A percentile compares a stretch with the other conserved stretches of the same genome.
These are phyloP conservation scores for Atrina japonica DNA, from an alignment of 2,888 invertebrate species.

Conservation along the genomic window DNA sequence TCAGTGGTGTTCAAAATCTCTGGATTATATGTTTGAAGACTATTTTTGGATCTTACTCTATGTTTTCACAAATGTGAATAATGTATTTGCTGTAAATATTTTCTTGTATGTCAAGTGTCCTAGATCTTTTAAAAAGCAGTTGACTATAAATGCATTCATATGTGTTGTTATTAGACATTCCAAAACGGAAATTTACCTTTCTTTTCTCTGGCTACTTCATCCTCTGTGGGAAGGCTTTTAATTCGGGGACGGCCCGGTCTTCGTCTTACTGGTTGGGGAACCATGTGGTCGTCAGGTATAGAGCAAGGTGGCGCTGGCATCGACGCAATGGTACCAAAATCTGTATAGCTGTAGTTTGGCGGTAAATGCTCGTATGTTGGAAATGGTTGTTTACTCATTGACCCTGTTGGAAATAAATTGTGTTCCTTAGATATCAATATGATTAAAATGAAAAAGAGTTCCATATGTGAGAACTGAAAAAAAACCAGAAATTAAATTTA, in stretches of 20 bases:
- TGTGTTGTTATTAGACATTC: too few relatives aligned
- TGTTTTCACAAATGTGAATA: too few relatives aligned
- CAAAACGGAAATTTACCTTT: slow-evolving; percentile 70
- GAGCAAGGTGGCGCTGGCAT: slow-evolving; percentile 1
- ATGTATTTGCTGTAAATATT: too few relatives aligned
- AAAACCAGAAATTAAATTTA: too few relatives aligned
- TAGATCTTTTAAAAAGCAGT: too few relatives aligned
- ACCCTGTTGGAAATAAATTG: background rate
- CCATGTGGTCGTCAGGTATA: slow-evolving; percentile 14
- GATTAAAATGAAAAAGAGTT: too few relatives aligned
- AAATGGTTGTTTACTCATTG: slow-evolving; percentile 7
- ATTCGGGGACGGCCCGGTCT: slow-evolving; percentile 71
- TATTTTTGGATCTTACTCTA: too few relatives aligned
- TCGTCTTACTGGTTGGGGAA: slow-evolving; percentile 52
- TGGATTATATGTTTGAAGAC: too few relatives aligned
- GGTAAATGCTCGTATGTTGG: slow-evolving; percentile 20
- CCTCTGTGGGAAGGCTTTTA: slow-evolving; percentile 65
- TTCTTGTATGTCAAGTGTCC: too few relatives aligned
- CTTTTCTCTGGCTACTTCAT: slow-evolving; percentile 66
- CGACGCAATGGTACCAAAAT: background rate
- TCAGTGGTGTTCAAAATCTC: too few relatives aligned
- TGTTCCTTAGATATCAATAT: background rate
- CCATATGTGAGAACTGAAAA: too few relatives aligned
- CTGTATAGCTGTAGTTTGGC: slow-evolving; percentile 11
- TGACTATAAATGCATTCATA: too few relatives aligned